Base-by-base conservation (phyloP, 23 tunicate species). In the Trididemnum miniatum region DNA sequence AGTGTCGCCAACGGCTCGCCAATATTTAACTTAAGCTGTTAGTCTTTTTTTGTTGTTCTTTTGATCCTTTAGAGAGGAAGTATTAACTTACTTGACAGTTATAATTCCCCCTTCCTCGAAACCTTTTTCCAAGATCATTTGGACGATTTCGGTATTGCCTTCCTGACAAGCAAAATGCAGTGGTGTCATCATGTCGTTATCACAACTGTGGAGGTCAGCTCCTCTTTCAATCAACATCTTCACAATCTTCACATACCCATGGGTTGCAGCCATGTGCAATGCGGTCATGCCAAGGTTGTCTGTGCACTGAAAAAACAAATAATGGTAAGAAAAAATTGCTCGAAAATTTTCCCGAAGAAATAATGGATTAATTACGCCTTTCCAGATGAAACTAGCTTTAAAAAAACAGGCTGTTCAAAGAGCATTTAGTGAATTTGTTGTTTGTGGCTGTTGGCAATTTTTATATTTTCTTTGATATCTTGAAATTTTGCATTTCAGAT, bases 241-340 rank as follows among this genome's bases (percentile, higher is more conserved):
- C 20, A 87, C 88, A 35, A 92, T 86, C 4, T 87, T 76, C 20
- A 76, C 82, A 71, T 87, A 85, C 5, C 97, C 97, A 38, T 87
- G 92, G 49, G 97, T 83, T 1, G 91, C 97, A 20, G 97, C 97
- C 85, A 87, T 79, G 28, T 92, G 97, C 40, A 92, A 62, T 5
- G 97, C 97, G 1, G 97, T 92, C 92, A 87, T 92, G 38, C 97
- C 97, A 44, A 82, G 92, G 59, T 82, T 63, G 76, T 92, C 97
- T 1, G 76, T 78, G 40, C 40, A 34, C 92, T 87, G 71, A 20
- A 81, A 85, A 22, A 35, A 59, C 33, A 31, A 69, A 69, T 62
- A 62, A 62, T 44, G n/a, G n/a, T n/a, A n/a, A n/a, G n/a, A n/a
- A n/a, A n/a, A n/a, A n/a, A n/a, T n/a, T n/a, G n/a, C n/a, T n/a